These are phyloP conservation scores for Isaurus tuberculatus DNA, from an alignment of 92 coral and sea anemone species.

Conservation along the genomic window DNA sequence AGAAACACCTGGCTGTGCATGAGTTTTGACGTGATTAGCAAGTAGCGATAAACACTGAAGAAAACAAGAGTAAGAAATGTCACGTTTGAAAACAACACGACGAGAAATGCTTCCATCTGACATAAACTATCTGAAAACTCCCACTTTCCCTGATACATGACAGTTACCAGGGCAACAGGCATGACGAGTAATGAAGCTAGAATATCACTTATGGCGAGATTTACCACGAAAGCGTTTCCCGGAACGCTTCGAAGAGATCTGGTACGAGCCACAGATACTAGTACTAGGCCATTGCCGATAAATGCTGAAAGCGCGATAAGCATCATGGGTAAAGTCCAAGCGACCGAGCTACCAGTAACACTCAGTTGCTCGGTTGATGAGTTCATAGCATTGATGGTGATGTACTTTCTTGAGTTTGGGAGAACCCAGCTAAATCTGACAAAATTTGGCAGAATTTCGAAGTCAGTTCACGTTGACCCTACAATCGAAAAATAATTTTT, in stretches of 20 bases:
- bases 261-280: slow-evolving; percentile 68
- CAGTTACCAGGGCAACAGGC: slow-evolving; percentile 69
- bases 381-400: background rate
- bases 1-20: slow-evolving; percentile 53
- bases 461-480: background rate
- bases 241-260: slow-evolving; percentile 71
- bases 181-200: slow-evolving; percentile 65
- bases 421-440: background rate
- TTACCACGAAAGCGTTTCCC: slow-evolving; percentile 73
- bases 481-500: background rate
- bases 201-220: slow-evolving; percentile 76
- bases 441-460: background rate
- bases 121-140: slow-evolving; percentile 65
- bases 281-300: slow-evolving; percentile 68
- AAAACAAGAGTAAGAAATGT: slow-evolving; percentile 68
- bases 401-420: background rate
- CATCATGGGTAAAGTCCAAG: slow-evolving; percentile 75
- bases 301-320: slow-evolving; percentile 72
- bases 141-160: slow-evolving; percentile 61
- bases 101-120: slow-evolving; percentile 62
- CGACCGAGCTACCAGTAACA: slow-evolving; percentile 62
- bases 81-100: slow-evolving; percentile 66
- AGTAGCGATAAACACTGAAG: slow-evolving; percentile 74
- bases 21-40: slow-evolving; percentile 64
- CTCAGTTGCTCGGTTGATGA: background rate